These are phyloP conservation scores for Setipinna tenuifilis DNA, from an alignment of 2,797 vertebrate species.

Conservation along the genomic window DNA sequence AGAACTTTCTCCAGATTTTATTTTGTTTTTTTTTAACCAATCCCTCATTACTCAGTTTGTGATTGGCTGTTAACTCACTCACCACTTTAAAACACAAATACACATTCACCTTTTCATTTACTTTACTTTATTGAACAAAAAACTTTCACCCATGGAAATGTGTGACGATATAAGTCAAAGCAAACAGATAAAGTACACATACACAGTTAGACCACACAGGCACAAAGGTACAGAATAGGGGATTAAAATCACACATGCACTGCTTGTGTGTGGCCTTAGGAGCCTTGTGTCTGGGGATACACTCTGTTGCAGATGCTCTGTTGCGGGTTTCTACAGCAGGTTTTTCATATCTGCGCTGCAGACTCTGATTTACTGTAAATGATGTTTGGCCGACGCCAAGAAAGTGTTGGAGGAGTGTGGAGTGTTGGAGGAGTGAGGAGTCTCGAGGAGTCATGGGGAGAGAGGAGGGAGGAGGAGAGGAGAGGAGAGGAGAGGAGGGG, in stretches of 20 bases:
- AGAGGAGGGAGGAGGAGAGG: too few relatives aligned
- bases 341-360: not conserved
- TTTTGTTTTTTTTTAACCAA: too few relatives aligned
- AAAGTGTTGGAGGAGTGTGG: not conserved
- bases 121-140: not conserved
- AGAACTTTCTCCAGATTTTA: not conserved
- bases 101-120: not conserved
- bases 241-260: too few relatives aligned
- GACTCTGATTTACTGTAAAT: slow-evolving; percentile 5
- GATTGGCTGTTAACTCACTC: not conserved
- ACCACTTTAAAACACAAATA: not conserved
- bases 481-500: too few relatives aligned
- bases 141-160: not conserved
- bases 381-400: not conserved
- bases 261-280: too few relatives aligned
- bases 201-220: too few relatives aligned
- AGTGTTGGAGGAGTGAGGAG: too few relatives aligned
- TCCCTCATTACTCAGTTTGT: not conserved
- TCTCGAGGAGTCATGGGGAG: too few relatives aligned
- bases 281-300: not conserved
- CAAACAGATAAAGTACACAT: too few relatives aligned
- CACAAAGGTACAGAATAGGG: too few relatives aligned
- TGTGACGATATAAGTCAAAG: too few relatives aligned
- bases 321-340: not conserved
- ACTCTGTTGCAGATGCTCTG: not conserved